phyloP scores from a whole-genome alignment of 2,113 vertebrate species.

The Rhea pennata region DNA sequence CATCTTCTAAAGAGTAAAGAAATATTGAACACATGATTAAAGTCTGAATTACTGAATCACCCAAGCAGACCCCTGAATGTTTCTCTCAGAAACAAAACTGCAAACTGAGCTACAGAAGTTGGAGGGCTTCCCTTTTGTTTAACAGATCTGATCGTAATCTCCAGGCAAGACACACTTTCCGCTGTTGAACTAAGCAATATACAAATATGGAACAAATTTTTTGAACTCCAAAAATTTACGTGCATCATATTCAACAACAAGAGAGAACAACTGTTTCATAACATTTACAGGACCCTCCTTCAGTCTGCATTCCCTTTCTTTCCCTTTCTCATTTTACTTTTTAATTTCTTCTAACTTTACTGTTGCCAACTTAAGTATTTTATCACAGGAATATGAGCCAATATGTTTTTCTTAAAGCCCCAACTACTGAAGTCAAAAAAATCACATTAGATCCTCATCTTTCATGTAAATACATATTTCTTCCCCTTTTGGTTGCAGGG shows the following conservation, averaged over 20 bases:
- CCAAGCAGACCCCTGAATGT: neutral
- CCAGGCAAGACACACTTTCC: neutral
- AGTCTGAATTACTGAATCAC: neutral
- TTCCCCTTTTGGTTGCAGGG: constrained; percentile 28
- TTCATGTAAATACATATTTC: constrained; percentile 33
- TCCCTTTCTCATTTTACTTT: neutral
- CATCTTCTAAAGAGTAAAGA: neutral
- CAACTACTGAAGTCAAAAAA: constrained; percentile 2
- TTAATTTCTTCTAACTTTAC: neutral
- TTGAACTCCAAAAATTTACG: neutral
- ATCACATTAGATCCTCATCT: constrained; percentile 10
- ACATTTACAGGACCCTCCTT: neutral
- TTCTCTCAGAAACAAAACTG: neutral
- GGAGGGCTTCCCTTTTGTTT: neutral
- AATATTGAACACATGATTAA: neutral
- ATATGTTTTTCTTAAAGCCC: neutral
- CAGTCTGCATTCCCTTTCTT: neutral
- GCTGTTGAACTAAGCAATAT: neutral
- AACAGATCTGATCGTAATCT: neutral
- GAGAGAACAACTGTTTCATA: neutral
- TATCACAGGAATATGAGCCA: neutral
- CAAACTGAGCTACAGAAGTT: neutral
- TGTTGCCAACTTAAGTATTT: neutral
- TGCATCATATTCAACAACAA: neutral
- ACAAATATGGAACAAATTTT: neutral